phyloP scores from a whole-genome alignment of 2,797 vertebrate genomes.

The Schizopygopsis pylzovi region DNA sequence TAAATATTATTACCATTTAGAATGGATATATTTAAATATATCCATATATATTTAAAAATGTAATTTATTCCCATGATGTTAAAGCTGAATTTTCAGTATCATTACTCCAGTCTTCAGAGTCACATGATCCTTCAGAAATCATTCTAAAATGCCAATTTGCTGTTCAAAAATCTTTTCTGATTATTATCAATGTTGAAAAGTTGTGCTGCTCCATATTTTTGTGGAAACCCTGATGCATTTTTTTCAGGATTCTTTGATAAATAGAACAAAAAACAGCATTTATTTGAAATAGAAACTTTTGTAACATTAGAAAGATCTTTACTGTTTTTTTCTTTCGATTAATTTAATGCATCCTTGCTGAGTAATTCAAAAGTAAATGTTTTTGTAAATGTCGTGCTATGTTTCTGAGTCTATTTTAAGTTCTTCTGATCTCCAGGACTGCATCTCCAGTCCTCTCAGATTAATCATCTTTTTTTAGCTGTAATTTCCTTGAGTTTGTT shows the following conservation, averaged over 20 bases:
- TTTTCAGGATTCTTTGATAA: no score
- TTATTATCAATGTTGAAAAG: background rate
- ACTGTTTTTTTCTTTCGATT: background rate
- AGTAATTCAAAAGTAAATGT: background rate
- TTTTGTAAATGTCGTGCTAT: background rate
- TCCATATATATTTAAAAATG: no score
- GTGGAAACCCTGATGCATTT: no score
- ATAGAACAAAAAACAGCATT: background rate
- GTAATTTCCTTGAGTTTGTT: background rate
- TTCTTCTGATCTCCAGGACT: background rate
- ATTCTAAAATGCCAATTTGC: background rate
- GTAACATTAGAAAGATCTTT: background rate
- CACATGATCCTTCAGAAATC: background rate
- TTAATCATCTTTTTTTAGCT: constrained; percentile 12
- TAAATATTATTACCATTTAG: background rate
- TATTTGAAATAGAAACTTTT: background rate
- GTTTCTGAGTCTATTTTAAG: constrained; percentile 14
- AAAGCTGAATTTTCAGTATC: background rate
- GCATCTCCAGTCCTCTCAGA: constrained; percentile 6
- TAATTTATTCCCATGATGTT: background rate
- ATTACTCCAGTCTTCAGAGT: background rate
- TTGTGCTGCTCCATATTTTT: background rate
- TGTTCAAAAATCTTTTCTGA: no score
- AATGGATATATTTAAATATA: no score
- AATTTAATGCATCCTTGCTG: background rate